These are phyloP conservation scores for Xanthostigma xanthostigma DNA, from an alignment of 2,888 invertebrate species.

Conservation along the genomic window DNA sequence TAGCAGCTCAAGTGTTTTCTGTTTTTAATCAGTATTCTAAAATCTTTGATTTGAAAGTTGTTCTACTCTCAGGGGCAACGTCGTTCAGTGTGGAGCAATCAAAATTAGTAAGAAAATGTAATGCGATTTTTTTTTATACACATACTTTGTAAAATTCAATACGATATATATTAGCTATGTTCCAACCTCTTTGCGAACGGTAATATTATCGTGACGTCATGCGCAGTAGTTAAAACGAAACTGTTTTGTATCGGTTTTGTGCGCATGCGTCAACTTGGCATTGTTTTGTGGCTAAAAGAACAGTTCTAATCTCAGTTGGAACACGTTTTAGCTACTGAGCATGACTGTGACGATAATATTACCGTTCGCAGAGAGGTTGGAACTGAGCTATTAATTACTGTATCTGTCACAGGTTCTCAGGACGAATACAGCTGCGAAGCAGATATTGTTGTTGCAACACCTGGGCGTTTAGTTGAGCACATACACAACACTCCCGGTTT, in stretches of 20 bases:
- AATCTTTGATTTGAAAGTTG: constrained; percentile 52
- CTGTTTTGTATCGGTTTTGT: no score
- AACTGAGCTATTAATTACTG: not conserved
- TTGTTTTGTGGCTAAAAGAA: no score
- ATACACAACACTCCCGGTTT: constrained; percentile 70
- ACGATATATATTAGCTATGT: no score
- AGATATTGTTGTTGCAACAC: constrained; percentile 86
- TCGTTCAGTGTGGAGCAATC: constrained; percentile 52
- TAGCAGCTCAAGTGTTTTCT: constrained; percentile 77
- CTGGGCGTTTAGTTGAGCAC: constrained; percentile 86
- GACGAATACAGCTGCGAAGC: constrained; percentile 36
- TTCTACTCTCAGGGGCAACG: constrained; percentile 51
- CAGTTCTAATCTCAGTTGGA: no score
- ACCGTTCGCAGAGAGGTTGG: no score
- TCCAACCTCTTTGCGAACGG: no score
- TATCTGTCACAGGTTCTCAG: constrained; percentile 1
- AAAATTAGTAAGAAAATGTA: constrained; percentile 38
- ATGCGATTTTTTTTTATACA: constrained; percentile 13
- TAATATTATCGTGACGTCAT: no score
- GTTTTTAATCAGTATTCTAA: constrained; percentile 60
- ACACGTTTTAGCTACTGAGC: no score
- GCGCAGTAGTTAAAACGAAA: no score
- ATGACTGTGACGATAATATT: no score
- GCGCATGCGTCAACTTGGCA: no score
- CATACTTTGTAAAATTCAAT: no score